phyloP scores from a whole-genome alignment of 1,140 invertebrate species.

The Portunus trituberculatus region DNA sequence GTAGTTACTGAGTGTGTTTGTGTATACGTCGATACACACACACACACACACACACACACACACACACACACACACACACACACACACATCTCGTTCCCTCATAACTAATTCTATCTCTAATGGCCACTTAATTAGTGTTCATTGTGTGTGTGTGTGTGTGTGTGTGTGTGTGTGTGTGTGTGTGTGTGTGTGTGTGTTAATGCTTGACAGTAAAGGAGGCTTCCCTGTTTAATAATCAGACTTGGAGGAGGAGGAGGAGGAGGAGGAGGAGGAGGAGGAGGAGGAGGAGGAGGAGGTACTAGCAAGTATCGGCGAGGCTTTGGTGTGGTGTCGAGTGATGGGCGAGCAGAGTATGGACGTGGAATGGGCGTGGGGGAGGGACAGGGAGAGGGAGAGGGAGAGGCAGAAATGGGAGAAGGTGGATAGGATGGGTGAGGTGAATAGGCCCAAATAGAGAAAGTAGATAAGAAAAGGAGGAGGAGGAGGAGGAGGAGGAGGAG shows the following conservation, averaged over 20 bases:
- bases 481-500: constrained; percentile 16
- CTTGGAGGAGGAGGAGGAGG: background rate
- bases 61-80: no score
- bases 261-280: constrained; percentile 16
- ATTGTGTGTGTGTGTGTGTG: constrained; percentile 5
- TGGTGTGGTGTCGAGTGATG: background rate
- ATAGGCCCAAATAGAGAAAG: background rate
- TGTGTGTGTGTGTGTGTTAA: background rate
- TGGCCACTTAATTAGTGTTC: no score
- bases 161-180: constrained; percentile 20
- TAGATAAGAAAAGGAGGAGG: background rate
- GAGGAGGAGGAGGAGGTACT: background rate
- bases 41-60: no score
- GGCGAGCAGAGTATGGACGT: no score
- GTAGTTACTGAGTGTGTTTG: no score
- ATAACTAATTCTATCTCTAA: no score
- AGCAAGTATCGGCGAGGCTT: background rate
- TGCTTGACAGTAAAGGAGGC: background rate
- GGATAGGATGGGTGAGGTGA: background rate
- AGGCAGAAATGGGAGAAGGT: background rate
- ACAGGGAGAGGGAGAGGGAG: no score
- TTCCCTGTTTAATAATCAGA: background rate
- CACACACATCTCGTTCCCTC: no score
- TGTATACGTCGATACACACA: no score
- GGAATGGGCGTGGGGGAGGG: no score